Conservation (phyloP, 2,797 vertebrate genomes). For the Steatocranus sp. region DNA sequence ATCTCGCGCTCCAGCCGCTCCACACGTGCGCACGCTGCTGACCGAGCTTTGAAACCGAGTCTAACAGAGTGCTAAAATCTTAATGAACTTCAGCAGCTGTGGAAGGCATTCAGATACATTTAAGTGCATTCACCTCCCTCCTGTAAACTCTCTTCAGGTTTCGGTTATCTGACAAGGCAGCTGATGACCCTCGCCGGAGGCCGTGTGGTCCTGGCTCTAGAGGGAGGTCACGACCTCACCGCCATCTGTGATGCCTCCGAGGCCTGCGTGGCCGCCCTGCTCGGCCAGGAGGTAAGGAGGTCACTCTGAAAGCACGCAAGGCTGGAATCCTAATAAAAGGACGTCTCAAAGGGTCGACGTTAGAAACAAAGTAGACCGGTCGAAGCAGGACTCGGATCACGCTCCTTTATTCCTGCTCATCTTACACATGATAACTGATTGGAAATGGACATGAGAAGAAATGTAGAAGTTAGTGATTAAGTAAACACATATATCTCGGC, state of each 20-base stretch:
- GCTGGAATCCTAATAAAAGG: not conserved
- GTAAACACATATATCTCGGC: not conserved
- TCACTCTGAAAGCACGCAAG: not conserved
- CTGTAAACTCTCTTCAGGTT: slow-evolving; percentile 73
- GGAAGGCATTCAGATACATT: not conserved
- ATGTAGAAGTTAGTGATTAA: not conserved
- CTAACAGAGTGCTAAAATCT: not conserved
- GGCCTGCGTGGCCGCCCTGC: slow-evolving; percentile 88
- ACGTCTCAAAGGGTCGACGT: not conserved
- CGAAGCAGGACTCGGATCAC: not conserved
- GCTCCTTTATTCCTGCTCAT: not conserved
- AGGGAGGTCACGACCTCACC: slow-evolving; percentile 95
- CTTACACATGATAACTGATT: not conserved
- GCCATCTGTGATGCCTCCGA: slow-evolving; percentile 96
- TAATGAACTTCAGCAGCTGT: not conserved
- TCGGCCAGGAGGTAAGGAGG: slow-evolving; percentile 85
- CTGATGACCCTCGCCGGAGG: slow-evolving; percentile 91
- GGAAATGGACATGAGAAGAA: not conserved
- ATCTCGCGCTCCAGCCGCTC: not conserved
- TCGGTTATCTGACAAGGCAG: slow-evolving; percentile 92
- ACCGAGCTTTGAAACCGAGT: rapidly evolving
- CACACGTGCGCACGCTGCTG: not conserved
- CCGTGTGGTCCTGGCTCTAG: slow-evolving; percentile 87
- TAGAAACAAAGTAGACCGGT: not conserved
- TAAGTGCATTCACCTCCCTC: not conserved